A percentile compares a stretch with the other conserved stretches of the same genome.
phyloP scores from a whole-genome alignment of 2,113 vertebrate genomes.

The Datnioides undecimradiatus region DNA sequence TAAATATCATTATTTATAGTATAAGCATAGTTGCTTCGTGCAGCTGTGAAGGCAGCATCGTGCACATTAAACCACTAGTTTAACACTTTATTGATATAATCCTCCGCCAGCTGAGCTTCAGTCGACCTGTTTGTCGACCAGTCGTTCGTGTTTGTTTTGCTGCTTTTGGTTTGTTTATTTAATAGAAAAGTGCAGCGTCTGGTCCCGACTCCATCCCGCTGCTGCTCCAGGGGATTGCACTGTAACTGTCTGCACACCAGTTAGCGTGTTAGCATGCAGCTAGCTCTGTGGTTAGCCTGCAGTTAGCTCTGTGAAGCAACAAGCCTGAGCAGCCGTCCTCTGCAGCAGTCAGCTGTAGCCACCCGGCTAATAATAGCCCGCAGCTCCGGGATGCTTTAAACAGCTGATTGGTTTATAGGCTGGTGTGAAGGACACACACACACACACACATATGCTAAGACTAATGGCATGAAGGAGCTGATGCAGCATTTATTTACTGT shows the following conservation, averaged over 20 bases:
- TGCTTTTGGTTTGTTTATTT: too few species aligned
- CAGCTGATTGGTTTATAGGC: slow-evolving; percentile 72
- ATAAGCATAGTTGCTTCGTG: too few species aligned
- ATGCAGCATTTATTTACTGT: slow-evolving; percentile 28
- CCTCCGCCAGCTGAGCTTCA: too few species aligned
- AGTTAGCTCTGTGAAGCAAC: not conserved
- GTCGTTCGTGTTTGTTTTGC: too few species aligned
- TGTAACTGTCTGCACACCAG: too few species aligned
- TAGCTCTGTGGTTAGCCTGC: slow-evolving; percentile 19
- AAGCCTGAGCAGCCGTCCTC: not conserved
- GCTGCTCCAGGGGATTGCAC: not conserved
- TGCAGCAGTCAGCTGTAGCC: slow-evolving; percentile 42
- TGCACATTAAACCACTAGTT: too few species aligned
- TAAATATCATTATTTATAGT: too few species aligned
- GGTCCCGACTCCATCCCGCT: not conserved
- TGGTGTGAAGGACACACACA: slow-evolving; percentile 47
- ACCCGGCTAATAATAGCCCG: slow-evolving; percentile 61
- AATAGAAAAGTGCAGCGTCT: not conserved
- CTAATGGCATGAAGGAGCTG: slow-evolving; percentile 30
- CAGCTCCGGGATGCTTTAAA: slow-evolving; percentile 48
- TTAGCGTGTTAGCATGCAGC: too few species aligned
- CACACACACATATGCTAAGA: slow-evolving; percentile 6
- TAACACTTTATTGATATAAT: too few species aligned
- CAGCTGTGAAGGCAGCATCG: too few species aligned
- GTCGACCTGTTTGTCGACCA: too few species aligned